Evolutionary conservation across 2,888 invertebrate species (phyloP).

Genomic region (Noctua janthina): DNA sequence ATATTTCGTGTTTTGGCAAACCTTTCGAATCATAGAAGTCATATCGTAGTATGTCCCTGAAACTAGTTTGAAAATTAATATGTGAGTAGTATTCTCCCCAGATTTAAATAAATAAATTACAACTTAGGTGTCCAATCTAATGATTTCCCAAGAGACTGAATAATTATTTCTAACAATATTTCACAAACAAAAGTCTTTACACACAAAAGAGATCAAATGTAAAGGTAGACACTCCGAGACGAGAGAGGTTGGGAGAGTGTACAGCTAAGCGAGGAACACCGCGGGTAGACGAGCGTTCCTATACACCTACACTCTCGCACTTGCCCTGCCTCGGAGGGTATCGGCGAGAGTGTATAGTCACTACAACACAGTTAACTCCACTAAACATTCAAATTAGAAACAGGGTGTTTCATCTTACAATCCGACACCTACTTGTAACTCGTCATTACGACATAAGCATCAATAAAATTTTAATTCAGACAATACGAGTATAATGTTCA

Average conservation of each 20-base stretch:
- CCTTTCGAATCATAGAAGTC: not conserved
- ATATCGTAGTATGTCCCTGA: not conserved
- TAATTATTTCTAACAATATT: not conserved
- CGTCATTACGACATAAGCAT: slow-evolving; percentile 52
- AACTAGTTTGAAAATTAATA: not conserved
- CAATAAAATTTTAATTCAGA: slow-evolving; percentile 64
- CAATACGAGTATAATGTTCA: slow-evolving; percentile 50
- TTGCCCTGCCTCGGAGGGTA: not conserved
- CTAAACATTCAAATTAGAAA: slow-evolving; percentile 24
- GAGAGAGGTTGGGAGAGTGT: not conserved
- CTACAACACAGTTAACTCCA: not conserved
- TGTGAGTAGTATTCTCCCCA: not conserved
- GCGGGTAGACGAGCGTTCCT: not conserved
- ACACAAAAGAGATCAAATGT: not conserved
- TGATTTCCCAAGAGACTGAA: not conserved
- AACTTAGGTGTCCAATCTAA: not conserved
- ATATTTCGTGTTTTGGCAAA: not conserved
- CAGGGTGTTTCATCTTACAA: slow-evolving; percentile 48
- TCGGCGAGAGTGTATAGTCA: not conserved
- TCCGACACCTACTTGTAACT: slow-evolving; percentile 42
- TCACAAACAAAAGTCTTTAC: not conserved
- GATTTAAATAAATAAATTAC: not conserved
- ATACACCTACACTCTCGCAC: not conserved
- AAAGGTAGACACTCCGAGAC: not conserved
- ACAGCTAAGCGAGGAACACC: not conserved